Base-by-base conservation (phyloP, 2,113 vertebrate genomes). In the Grallaria varia region DNA sequence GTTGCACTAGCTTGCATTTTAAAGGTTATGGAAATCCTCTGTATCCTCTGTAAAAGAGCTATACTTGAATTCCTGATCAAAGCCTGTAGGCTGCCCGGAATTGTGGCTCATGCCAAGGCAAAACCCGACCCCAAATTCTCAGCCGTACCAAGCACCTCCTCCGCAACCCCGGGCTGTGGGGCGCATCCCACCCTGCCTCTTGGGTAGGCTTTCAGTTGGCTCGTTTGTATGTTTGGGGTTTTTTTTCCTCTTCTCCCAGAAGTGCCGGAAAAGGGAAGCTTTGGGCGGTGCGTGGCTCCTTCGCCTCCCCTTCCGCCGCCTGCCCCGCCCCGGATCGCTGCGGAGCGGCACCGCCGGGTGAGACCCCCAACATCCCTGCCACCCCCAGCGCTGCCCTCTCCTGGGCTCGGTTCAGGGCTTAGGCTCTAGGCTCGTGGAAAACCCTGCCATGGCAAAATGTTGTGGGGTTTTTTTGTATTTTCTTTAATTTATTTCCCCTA, bases 161-260 rank as follows among this genome's bases (percentile, higher is more conserved):
- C 31, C 8, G 7, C 33, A 55, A 17, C 5, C 39, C 23, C 9
- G 1, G 21, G 9, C 19, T 33, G 40, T 15, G 3, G 6, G 6
- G 6, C 2, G 0, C 30, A 12, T 13, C 37, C 18, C 0, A 1
- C 14, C 11, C 33, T 3, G 5, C 10, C 21, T 6, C 4, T 8
- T 2, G 2, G 1, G 15, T 1, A 12, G 1, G 2, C 0, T 47
- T 58, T 4, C 1, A 1, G 17, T 24, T 5, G 11, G 5, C 3
- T 5, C 8, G 7, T 2, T 18, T 15, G 3, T 5, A 3, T 0
- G 10, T 25, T n/a, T 0, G 4, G 2, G 1, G 0, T 2, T 14
- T 21, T 18, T 9, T 6, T 1, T 0, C 0, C 1, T 8, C 5
- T 13, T 7, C 33, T 8, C 56, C 3, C 9, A 18, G 8, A 53